These are phyloP conservation scores for Dendrocopos noguchii DNA, from an alignment of 2,113 vertebrate species.

Conservation along the genomic window DNA sequence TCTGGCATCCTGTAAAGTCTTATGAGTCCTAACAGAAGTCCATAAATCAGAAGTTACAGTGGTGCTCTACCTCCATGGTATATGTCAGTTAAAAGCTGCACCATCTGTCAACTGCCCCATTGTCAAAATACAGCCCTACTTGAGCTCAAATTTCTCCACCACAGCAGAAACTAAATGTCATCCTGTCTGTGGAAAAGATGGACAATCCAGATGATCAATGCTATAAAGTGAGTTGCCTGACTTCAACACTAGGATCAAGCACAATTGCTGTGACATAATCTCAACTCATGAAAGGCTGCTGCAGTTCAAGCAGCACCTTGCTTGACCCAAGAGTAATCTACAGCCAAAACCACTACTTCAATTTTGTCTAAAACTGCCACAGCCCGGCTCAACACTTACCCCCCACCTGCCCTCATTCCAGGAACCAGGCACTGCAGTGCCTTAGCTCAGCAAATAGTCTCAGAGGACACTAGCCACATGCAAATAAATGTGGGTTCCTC, in stretches of 20 bases:
- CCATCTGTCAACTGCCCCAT: rapidly evolving
- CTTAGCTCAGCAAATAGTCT: not conserved
- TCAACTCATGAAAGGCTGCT: not conserved
- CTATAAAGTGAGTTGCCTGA: not conserved
- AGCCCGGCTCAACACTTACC: not conserved
- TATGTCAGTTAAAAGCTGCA: not conserved
- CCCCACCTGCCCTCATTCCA: not conserved
- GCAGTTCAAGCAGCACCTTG: not conserved
- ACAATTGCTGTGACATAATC: not conserved
- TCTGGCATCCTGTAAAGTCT: not conserved
- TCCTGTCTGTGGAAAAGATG: not conserved
- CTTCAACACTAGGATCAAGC: not conserved
- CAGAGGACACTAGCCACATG: not conserved
- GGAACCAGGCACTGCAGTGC: not conserved
- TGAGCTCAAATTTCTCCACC: not conserved
- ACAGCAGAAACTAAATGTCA: not conserved
- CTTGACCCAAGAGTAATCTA: not conserved
- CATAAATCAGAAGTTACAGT: not conserved
- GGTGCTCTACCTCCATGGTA: not conserved
- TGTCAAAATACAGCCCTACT: not conserved
- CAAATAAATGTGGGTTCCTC: not conserved
- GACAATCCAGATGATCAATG: not conserved
- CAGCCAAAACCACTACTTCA: not conserved
- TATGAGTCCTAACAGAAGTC: not conserved
- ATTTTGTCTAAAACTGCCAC: not conserved